Evolutionary conservation across 2,797 vertebrate species (phyloP).

Genomic region (Gorsachius magnificus): DNA sequence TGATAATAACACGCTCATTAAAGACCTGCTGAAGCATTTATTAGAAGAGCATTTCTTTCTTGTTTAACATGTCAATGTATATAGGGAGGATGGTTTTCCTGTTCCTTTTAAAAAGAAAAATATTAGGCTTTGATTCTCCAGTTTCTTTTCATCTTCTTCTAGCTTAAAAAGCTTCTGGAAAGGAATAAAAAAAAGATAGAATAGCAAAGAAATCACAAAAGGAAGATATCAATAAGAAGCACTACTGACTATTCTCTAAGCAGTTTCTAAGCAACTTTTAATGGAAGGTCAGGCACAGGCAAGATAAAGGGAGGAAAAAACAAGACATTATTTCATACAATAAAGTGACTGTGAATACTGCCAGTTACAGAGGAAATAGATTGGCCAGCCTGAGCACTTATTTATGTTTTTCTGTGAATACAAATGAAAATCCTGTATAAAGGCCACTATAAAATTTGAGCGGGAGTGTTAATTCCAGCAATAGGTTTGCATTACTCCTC

Average conservation of each 20-base stretch:
- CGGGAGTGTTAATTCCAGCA: slow-evolving; percentile 59
- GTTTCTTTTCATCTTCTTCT: slow-evolving; percentile 70
- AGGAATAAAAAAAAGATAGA: slow-evolving; percentile 70
- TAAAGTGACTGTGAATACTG: slow-evolving; percentile 77
- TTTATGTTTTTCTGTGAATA: slow-evolving; percentile 64
- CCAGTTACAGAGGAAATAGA: slow-evolving; percentile 69
- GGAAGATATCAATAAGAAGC: slow-evolving; percentile 79
- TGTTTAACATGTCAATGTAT: slow-evolving; percentile 41
- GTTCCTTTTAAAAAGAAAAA: slow-evolving; percentile 68
- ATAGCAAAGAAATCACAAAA: slow-evolving; percentile 79
- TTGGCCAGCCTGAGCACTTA: slow-evolving; percentile 68
- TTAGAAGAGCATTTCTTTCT: slow-evolving; percentile 28
- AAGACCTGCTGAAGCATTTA: slow-evolving; percentile 51
- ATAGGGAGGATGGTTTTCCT: slow-evolving; percentile 28
- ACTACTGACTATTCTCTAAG: slow-evolving; percentile 79
- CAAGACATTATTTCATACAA: slow-evolving; percentile 78
- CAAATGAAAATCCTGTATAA: slow-evolving; percentile 67
- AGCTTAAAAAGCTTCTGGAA: slow-evolving; percentile 69
- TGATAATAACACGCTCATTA: slow-evolving; percentile 31
- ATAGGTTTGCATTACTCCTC: slow-evolving; percentile 51
- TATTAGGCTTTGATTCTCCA: slow-evolving; percentile 69
- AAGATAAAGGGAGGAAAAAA: slow-evolving; percentile 80
- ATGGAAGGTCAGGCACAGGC: slow-evolving; percentile 90
- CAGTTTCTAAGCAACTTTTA: slow-evolving; percentile 99
- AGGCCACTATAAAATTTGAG: slow-evolving; percentile 69